phyloP scores from a whole-genome alignment of 1,140 invertebrate genomes.

The Aphelenchoides fujianensis region DNA sequence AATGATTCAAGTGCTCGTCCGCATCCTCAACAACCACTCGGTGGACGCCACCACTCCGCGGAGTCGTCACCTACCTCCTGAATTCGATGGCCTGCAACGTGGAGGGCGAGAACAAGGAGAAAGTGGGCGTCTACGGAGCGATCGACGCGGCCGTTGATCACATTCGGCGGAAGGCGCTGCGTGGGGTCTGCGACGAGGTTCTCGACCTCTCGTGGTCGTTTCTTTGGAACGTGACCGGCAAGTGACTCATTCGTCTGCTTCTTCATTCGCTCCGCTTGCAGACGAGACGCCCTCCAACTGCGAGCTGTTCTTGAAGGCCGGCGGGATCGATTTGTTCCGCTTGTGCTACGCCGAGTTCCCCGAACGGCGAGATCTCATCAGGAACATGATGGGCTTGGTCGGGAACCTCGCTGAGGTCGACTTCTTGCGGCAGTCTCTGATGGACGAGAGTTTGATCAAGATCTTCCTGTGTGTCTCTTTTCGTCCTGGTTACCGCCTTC shows the following conservation, averaged over 20 bases:
- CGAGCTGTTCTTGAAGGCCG: slow-evolving; percentile 50
- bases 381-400: slow-evolving; percentile 69
- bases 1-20: slow-evolving; percentile 78
- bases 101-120: slow-evolving; percentile 81
- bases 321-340: slow-evolving; percentile 50
- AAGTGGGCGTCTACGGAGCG: slow-evolving; percentile 82
- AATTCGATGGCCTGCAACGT: slow-evolving; percentile 94
- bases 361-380: slow-evolving; percentile 48
- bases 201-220: slow-evolving; percentile 96
- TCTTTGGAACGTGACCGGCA: slow-evolving; percentile 68
- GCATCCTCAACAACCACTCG: slow-evolving; percentile 75
- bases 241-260: not conserved
- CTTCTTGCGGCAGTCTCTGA: slow-evolving; percentile 76
- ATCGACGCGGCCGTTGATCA: slow-evolving; percentile 69
- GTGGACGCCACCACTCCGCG: slow-evolving; percentile 87
- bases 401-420: slow-evolving; percentile 94
- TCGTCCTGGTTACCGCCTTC: slow-evolving; percentile 32
- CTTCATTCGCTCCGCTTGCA: too few relatives aligned
- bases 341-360: slow-evolving; percentile 50
- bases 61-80: slow-evolving; percentile 85
- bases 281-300: slow-evolving; percentile 60
- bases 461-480: slow-evolving; percentile 80
- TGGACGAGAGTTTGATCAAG: slow-evolving; percentile 77
- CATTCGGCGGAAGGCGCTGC: slow-evolving; percentile 50
- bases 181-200: slow-evolving; percentile 79